Evolutionary conservation across 2,888 invertebrate genomes (phyloP).

Genomic region (Rhimphoctona megacephalus): DNA sequence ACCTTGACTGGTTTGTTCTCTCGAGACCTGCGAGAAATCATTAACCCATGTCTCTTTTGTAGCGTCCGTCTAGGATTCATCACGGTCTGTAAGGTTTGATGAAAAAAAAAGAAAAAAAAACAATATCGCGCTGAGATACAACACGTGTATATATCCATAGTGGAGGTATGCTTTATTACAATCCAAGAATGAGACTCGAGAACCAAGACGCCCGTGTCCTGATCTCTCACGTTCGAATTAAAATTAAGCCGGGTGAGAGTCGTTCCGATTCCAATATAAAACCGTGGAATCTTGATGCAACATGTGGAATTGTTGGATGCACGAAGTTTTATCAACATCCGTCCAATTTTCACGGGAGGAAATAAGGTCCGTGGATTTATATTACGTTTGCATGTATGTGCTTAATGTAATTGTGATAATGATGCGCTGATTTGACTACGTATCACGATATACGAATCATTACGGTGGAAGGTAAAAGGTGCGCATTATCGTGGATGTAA

Average conservation of each 20-base stretch:
- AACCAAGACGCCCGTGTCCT: slow-evolving; percentile 37
- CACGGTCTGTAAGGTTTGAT: slow-evolving; percentile 29
- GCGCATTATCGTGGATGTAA: slow-evolving; percentile 2
- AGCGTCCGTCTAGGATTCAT: slow-evolving; percentile 37
- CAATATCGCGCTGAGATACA: slow-evolving; percentile 5
- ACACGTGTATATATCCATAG: neutral
- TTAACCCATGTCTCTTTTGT: slow-evolving; percentile 59
- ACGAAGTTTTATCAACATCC: slow-evolving; percentile 57
- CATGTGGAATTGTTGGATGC: slow-evolving; percentile 46
- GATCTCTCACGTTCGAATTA: slow-evolving; percentile 68
- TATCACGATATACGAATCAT: slow-evolving; percentile 48
- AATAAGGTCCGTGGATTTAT: slow-evolving; percentile 15
- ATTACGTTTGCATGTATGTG: neutral
- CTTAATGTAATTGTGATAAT: slow-evolving; percentile 47
- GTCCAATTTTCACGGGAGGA: slow-evolving; percentile 52
- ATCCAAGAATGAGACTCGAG: slow-evolving; percentile 61
- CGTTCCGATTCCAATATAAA: slow-evolving; percentile 60
- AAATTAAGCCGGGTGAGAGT: slow-evolving; percentile 66
- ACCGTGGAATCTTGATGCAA: slow-evolving; percentile 46
- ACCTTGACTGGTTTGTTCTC: slow-evolving; percentile 25
- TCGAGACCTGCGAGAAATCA: slow-evolving; percentile 49
- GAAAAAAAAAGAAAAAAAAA: slow-evolving; percentile 28
- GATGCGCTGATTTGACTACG: slow-evolving; percentile 51
- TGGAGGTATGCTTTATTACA: slow-evolving; percentile 51
- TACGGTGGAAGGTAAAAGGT: slow-evolving; percentile 19